These are phyloP conservation scores for Clepsis dumicolana DNA, from an alignment of 2,888 invertebrate species.

Conservation along the genomic window DNA sequence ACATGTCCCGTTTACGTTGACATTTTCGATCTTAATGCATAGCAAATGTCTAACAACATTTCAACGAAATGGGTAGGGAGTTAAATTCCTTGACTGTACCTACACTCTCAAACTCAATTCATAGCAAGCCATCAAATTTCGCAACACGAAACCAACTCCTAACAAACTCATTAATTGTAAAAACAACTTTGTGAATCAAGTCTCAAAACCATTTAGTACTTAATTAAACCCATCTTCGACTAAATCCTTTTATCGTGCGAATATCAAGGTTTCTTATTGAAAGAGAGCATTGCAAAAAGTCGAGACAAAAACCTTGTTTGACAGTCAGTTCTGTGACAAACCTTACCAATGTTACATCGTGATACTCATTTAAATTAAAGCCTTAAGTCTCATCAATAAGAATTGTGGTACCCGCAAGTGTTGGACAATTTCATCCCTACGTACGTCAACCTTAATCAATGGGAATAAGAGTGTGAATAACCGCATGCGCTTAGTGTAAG, in stretches of 20 bases:
- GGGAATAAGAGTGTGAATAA: not conserved
- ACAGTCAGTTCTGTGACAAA: not conserved
- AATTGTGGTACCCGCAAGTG: too few species aligned
- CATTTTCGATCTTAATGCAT: too few species aligned
- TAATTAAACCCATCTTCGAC: not conserved
- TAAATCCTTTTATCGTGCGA: not conserved
- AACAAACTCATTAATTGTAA: too few species aligned
- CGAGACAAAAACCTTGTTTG: not conserved
- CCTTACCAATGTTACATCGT: too few species aligned
- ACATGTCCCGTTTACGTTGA: too few species aligned
- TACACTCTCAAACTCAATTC: too few species aligned
- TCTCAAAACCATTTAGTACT: not conserved
- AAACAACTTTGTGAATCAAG: not conserved
- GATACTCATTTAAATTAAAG: not conserved
- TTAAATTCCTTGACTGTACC: too few species aligned
- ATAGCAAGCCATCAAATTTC: too few species aligned
- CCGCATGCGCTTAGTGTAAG: not conserved
- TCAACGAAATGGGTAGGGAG: too few species aligned
- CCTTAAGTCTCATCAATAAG: not conserved
- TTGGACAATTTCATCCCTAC: not conserved
- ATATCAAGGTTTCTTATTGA: conserved; percentile 1
- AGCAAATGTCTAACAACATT: too few species aligned
- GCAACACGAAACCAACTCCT: too few species aligned
- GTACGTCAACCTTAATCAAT: not conserved
- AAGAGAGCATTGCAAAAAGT: not conserved